A percentile compares a stretch with the other conserved stretches of the same genome.
phyloP scores from a whole-genome alignment of 2,797 vertebrate genomes.

The Pseudomugil tenellus region DNA sequence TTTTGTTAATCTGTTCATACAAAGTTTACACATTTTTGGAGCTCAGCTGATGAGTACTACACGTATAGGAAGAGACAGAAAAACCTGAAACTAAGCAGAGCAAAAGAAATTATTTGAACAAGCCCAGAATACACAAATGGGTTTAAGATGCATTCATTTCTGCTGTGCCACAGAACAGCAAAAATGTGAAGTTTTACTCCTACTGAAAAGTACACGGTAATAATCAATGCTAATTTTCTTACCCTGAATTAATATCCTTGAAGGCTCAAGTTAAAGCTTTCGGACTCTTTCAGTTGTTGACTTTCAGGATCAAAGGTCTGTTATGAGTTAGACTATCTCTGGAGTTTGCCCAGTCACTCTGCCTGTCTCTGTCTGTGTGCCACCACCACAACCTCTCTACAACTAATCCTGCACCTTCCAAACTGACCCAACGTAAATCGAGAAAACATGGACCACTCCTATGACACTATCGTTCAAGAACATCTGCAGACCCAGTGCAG shows the following conservation, averaged over 20 bases:
- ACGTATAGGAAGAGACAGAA: neutral
- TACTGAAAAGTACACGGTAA: neutral
- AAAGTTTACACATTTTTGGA: too few species aligned
- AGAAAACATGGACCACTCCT: slow-evolving; percentile 64
- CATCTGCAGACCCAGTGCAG: slow-evolving; percentile 14
- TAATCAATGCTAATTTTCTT: neutral
- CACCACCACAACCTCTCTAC: slow-evolving; percentile 18
- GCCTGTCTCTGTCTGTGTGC: slow-evolving; percentile 44
- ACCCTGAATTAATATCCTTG: slow-evolving; percentile 32
- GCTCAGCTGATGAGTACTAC: too few species aligned
- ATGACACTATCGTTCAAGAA: slow-evolving; percentile 35
- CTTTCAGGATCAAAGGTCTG: slow-evolving; percentile 76
- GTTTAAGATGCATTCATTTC: neutral
- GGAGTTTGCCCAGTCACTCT: slow-evolving; percentile 59
- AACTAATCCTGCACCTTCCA: slow-evolving; percentile 7
- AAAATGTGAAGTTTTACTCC: neutral
- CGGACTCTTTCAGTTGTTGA: slow-evolving; percentile 57
- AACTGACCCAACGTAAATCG: neutral
- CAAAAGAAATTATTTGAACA: neutral
- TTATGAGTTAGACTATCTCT: slow-evolving; percentile 53
- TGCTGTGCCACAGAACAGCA: neutral
- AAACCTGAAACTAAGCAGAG: neutral
- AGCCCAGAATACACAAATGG: neutral
- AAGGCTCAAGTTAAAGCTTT: slow-evolving; percentile 4
- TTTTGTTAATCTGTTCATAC: too few species aligned